Conservation (phyloP, 2,797 vertebrate species). For the Molossus molossus region DNA sequence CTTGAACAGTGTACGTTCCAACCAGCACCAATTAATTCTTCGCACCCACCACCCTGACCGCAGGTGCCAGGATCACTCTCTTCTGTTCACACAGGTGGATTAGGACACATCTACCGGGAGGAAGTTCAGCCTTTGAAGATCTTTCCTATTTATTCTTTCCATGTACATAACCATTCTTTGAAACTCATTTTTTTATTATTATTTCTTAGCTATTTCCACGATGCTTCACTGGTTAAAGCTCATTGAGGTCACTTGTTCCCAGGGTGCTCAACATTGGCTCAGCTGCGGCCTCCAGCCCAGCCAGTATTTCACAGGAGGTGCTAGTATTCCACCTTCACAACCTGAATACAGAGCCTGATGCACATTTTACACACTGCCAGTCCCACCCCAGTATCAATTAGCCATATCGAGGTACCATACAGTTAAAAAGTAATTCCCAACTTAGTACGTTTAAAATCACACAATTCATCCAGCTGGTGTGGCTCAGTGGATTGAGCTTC, state of each 20-base stretch:
- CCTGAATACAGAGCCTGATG: background rate
- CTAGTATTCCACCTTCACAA: background rate
- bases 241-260: background rate
- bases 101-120: background rate
- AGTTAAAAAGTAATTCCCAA: slow-evolving; percentile 60
- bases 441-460: slow-evolving; percentile 54
- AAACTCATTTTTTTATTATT: background rate
- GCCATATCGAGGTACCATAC: background rate
- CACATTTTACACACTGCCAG: background rate
- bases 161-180: background rate
- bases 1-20: background rate
- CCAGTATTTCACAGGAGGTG: background rate
- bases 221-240: slow-evolving; percentile 7
- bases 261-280: background rate
- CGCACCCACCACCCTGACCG: background rate
- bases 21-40: background rate
- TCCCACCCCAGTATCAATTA: background rate
- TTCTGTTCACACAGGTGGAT: background rate
- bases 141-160: background rate
- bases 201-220: slow-evolving; percentile 45
- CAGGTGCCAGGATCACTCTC: background rate
- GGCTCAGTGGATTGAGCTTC: too few relatives aligned
- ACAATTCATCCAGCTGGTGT: background rate
- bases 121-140: background rate
- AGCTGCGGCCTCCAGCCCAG: background rate